phyloP scores from a whole-genome alignment of 2,797 vertebrate species.

The Melanotaenia boesemani region DNA sequence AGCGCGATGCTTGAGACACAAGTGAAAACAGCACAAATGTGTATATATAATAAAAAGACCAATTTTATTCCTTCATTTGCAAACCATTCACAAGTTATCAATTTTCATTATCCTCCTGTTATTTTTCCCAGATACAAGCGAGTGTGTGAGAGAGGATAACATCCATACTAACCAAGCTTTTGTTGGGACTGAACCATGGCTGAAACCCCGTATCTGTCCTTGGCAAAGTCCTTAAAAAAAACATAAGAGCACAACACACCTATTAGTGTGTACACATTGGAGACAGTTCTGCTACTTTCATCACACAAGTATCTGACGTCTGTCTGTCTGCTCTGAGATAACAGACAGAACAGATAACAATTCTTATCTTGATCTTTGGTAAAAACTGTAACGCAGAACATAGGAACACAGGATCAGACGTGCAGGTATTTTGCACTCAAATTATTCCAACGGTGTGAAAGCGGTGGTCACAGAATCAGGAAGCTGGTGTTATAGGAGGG shows the following conservation, averaged over 20 bases:
- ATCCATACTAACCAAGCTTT: slow-evolving; percentile 90
- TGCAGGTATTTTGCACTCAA: slow-evolving; percentile 52
- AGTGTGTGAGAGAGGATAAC: neutral
- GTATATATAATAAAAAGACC: neutral
- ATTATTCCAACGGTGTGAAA: slow-evolving; percentile 46
- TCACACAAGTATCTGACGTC: slow-evolving; percentile 40
- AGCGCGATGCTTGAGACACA: neutral
- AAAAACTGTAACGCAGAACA: slow-evolving; percentile 27
- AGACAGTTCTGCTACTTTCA: slow-evolving; percentile 12
- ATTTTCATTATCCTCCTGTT: neutral
- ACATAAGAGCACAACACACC: slow-evolving; percentile 23
- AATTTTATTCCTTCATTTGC: neutral
- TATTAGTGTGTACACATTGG: neutral
- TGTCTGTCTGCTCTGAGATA: slow-evolving; percentile 61
- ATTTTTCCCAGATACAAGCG: neutral
- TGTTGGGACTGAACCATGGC: slow-evolving; percentile 95
- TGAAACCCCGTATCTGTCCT: slow-evolving; percentile 92
- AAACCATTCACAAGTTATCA: neutral
- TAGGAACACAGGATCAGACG: slow-evolving; percentile 3
- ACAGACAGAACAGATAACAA: slow-evolving; percentile 40
- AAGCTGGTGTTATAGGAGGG: slow-evolving; percentile 12
- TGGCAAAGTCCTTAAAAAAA: slow-evolving; percentile 91
- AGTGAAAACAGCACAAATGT: neutral
- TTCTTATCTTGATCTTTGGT: slow-evolving; percentile 39
- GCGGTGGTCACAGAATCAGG: slow-evolving; percentile 5